phyloP scores from a whole-genome alignment of 1,140 invertebrate species.

The Pygmarrhopalites habei region DNA sequence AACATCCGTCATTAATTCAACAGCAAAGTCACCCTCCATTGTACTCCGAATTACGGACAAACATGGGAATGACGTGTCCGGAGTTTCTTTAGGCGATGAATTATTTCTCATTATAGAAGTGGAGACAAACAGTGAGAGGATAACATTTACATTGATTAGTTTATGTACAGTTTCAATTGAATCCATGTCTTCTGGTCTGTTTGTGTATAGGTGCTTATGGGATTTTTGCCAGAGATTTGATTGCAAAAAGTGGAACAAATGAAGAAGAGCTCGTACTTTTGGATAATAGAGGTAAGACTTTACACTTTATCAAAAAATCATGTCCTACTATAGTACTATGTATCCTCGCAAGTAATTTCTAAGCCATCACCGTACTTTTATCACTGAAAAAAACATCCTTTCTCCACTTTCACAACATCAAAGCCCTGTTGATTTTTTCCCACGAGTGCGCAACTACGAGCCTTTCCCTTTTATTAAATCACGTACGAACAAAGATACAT shows the following conservation, averaged over 20 bases:
- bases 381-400: background rate
- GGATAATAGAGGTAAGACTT: too few relatives aligned
- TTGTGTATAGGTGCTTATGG: slow-evolving; percentile 35
- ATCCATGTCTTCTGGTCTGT: background rate
- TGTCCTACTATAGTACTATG: too few relatives aligned
- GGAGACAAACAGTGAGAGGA: slow-evolving; percentile 27
- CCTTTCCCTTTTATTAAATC: too few relatives aligned
- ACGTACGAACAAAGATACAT: too few relatives aligned
- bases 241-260: slow-evolving; percentile 39
- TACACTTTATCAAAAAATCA: too few relatives aligned
- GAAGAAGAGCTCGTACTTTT: slow-evolving; percentile 35
- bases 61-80: slow-evolving; percentile 37
- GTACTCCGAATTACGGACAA: slow-evolving; percentile 28
- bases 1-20: slow-evolving; percentile 36
- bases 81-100: slow-evolving; percentile 36
- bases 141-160: too few relatives aligned
- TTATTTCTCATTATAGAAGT: slow-evolving; percentile 32
- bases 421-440: too few relatives aligned
- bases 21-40: slow-evolving; percentile 34
- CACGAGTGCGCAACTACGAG: too few relatives aligned
- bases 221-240: slow-evolving; percentile 33
- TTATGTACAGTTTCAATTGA: background rate
- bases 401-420: background rate
- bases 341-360: too few relatives aligned
- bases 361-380: background rate